Base-by-base conservation (phyloP, 2,113 vertebrate species). In the Setophaga coronata region DNA sequence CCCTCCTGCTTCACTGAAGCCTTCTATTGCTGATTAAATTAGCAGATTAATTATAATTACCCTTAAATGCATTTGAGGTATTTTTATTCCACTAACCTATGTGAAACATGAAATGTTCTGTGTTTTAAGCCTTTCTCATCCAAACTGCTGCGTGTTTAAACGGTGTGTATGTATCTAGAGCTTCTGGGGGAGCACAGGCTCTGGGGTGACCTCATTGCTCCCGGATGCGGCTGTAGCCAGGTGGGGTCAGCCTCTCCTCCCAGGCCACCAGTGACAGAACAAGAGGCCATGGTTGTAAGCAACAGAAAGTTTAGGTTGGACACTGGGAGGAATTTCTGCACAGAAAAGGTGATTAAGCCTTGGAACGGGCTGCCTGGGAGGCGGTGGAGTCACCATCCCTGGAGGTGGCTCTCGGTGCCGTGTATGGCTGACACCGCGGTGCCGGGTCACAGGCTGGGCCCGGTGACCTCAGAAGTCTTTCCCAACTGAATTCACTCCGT, bases 381-480 rank as follows among this genome's bases (percentile, higher is more conserved):
- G 36, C 0, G 77, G 6, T 0, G 8, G 33, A 58, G 45, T n/a
- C 69, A 14, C 51, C 0, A 10, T 6, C 8, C 43, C 69, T 1
- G 69, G 28, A 45, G 45, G 69, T 4, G 50, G 47, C 47, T 48
- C 47, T 48, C 23, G 47, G 25, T 6, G 47, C 47, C 47, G 47
- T 24, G 62, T 3, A 47, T 4, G 38, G 19, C 14, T 2, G 36
- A 6, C 74, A 34, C 29, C 0, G 25, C 2, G 18, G 6, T 1
- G 64, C 2, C 4, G 12, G 38, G 4, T 2, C 57, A 18, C 4
- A 2, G 14, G 3, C 1, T 2, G 42, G 34, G 2, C 58, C 23
- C 9, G 21, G 6, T 10, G 43, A 19, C 1, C 36, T 7, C 67
- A 24, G 26, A 33, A 43, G 1, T 14, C 51, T 65, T 81, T 73